Base-by-base conservation (phyloP, 2,113 vertebrate genomes). In the Chamaetylas fuelleborni region DNA sequence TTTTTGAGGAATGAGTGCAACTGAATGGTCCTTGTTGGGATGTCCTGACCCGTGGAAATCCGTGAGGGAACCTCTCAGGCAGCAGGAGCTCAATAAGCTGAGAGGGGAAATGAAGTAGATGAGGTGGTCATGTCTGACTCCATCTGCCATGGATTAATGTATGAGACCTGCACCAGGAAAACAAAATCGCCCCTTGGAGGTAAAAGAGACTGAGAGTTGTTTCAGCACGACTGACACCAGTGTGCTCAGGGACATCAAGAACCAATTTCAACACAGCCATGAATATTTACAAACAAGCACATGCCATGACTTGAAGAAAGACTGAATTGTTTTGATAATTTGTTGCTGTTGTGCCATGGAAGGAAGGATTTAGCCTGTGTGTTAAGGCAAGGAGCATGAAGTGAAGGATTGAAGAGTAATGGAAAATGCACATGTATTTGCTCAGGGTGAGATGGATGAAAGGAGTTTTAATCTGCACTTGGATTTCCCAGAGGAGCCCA, bases 221-320 rank as follows among this genome's bases (percentile, higher is more conserved):
- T 84, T 56, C 76, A 91, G 45, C 57, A 76, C 0, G 19, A 60
- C 53, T 76, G 78, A 64, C 66, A 85, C 28, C 62, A 42, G 36
- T 7, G 20, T 45, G 70, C 71, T 65, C 74, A 82, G 73, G 78
- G 61, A 61, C 73, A 72, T 50, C 82, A 45, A 80, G 67, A 72
- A 65, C 36, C 50, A 26, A 70, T 80, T 77, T 57, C 58, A 45
- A 93, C 29, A 48, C 78, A 87, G 24, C 66, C 34, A 36, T 61
- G 76, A 92, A 86, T 86, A 95, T 81, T 90, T 88, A 82, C 70
- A 92, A 43, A 33, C n/a, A 80, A 86, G 54, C 40, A 76, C 10
- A 53, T 61, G 47, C 33, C 34, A 22, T 58, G 66, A 60, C 74
- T 70, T 60, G 71, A 69, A 60, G 70, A 71, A 84, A 78, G 84